Base-by-base conservation (phyloP, 2,797 vertebrate genomes). In the Calcarius lapponicus region DNA sequence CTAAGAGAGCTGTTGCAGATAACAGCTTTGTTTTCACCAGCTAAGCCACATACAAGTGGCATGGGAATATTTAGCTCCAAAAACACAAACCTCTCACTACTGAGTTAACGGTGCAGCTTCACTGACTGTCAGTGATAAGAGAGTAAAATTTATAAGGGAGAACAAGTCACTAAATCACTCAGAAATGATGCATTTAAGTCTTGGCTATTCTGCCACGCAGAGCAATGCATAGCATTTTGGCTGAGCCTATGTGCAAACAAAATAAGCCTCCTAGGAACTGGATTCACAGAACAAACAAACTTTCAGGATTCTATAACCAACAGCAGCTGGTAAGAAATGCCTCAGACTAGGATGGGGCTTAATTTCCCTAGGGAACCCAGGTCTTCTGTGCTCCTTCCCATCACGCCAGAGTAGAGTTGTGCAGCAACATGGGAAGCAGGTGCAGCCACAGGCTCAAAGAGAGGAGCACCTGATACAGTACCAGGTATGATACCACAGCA, bases 81-180 rank as follows among this genome's bases (percentile, higher is more conserved):
- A 96, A 80, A 7, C 50, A 73, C 58, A 94, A 86, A 81, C 69
- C 69, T 83, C 54, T 91, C 51, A 64, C 72, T 79, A 78, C 0
- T 0, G 65, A 91, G 67, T 65, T 89, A 96, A 95, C 22, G 5
- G 75, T 29, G 36, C 56, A 51, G 92, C 53, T 96, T 57, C 34
- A 10, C 92, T 92, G 95, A 88, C 90, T 94, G 83, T 66, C 92
- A 92, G 58, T 7, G 92, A 94, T 93, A 96, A 95, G 81, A 79
- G 1, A 11, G 24, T 70, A 84, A 92, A 79, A 93, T 92, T 90
- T 92, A 73, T 53, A 86, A 75, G 14, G 73, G 56, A 93, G 48
- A 85, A 60, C 15, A 79, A 90, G 64, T 56, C 57, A 40, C 67
- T 54, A 45, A 87, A 83, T 32, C 21, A n/a, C 45, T 84, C 43